Percentiles rank a stretch among this genome's conserved stretches.
Evolutionary conservation across 2,113 vertebrate species (phyloP).

Genomic region (Rhagologus leucostigma): DNA sequence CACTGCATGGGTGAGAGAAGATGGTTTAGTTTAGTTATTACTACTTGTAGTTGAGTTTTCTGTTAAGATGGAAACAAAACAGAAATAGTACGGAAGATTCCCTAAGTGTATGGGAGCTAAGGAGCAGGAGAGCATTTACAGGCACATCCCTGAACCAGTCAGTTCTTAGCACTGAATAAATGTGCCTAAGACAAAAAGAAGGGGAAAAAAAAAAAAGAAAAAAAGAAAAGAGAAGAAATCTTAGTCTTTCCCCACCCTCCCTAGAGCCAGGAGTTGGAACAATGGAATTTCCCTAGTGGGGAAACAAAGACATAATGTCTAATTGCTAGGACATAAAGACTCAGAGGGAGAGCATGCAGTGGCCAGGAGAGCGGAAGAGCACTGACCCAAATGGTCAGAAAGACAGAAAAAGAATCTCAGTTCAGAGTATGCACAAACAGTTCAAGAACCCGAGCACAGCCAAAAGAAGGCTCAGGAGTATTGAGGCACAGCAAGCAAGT

Average conservation of each 20-base stretch:
- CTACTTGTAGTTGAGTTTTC: slow-evolving; percentile 5
- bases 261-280: neutral
- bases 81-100: neutral
- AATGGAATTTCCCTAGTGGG: neutral
- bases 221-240: neutral
- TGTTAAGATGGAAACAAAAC: slow-evolving; percentile 54
- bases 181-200: neutral
- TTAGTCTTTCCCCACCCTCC: neutral
- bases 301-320: slow-evolving; percentile 1
- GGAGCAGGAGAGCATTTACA: neutral
- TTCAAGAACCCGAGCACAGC: neutral
- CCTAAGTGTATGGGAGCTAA: neutral
- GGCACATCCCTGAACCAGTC: neutral
- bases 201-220: neutral
- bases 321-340: neutral
- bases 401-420: neutral
- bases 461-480: neutral
- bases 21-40: neutral
- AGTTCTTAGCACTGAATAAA: neutral
- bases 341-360: neutral
- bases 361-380: neutral
- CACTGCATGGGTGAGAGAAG: neutral
- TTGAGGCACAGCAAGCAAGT: neutral
- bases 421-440: neutral
- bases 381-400: neutral